These are phyloP conservation scores for Drosophila seclusa DNA, from an alignment of 2,888 invertebrate species.

Conservation along the genomic window DNA sequence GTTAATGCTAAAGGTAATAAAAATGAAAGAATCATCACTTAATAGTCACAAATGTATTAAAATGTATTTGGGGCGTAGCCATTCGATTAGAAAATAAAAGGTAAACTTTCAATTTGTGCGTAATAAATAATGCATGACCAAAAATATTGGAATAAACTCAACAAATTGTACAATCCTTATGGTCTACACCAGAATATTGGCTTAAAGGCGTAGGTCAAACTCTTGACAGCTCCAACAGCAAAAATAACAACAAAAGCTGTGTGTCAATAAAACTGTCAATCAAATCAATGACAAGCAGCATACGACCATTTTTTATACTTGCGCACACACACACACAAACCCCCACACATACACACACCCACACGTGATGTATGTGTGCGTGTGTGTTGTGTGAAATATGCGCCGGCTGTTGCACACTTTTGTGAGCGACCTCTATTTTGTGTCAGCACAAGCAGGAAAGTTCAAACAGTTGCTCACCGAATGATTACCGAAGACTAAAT, in stretches of 20 bases:
- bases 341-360: slow-evolving; percentile 3
- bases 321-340: slow-evolving; percentile 1
- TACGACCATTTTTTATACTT: slow-evolving; percentile 65
- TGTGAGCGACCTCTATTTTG: slow-evolving; percentile 30
- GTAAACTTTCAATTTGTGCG: slow-evolving; percentile 39
- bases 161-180: slow-evolving; percentile 46
- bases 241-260: slow-evolving; percentile 42
- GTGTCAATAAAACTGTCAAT: slow-evolving; percentile 81
- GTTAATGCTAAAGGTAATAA: slow-evolving; percentile 4
- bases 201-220: slow-evolving; percentile 72
- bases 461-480: no score
- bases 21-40: slow-evolving; percentile 15
- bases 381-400: slow-evolving; percentile 30
- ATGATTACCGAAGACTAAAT: slow-evolving; percentile 1
- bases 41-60: slow-evolving; percentile 7
- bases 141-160: slow-evolving; percentile 32
- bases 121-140: slow-evolving; percentile 43
- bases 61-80: background rate
- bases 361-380: background rate
- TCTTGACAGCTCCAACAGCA: slow-evolving; percentile 41
- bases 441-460: slow-evolving; percentile 7
- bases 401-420: slow-evolving; percentile 66
- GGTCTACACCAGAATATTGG: slow-evolving; percentile 46
- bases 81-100: slow-evolving; percentile 12
- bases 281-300: slow-evolving; percentile 72